Evolutionary conservation across 2,888 invertebrate genomes (phyloP), one percentile per base, ranked within the genome.

Genomic region (Cantharis rufa): DNA sequence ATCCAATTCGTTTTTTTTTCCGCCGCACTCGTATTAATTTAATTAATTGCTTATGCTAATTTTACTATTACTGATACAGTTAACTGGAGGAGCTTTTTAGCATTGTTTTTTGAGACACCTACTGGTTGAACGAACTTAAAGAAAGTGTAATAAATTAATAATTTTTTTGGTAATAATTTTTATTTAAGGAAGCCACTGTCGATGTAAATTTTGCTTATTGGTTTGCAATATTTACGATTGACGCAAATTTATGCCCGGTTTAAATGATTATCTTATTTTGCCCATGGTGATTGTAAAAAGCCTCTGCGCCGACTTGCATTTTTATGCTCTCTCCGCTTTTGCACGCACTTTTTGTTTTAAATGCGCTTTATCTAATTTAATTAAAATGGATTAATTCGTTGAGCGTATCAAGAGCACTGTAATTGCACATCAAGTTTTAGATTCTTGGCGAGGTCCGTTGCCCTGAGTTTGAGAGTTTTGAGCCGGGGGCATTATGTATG

Each of bases 371-470:
- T 77, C 72, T 71, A 74, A 77, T 77, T 71, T 71, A 69, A 71
- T 15, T 72, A 18, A 72, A 75, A 75, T 68, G 75, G 75, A 75
- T 78, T 68, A 75, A 77, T 70, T 77, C 61, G 24, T 78, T 63
- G 64, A 66, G 18, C 73, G 73, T 78, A 75, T 75, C 69, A 75
- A 73, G 75, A 78, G 72, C 75, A 72, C 70, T 76, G 68, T 78
- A 78, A 78, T 78, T 78, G 78, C 78, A 76, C 76, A 78, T 78
- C 78, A 70, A 78, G 75, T 75, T 76, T 76, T 72, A 76, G 74
- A 78, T 78, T 78, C 76, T 74, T 76, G 48, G 76, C 62, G 76
- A 78, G 78, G 78, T 78, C 78, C 76, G 74, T 75, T 75, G 79
- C 75, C 77, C 68, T 73, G 66, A 72, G 76, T 75, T 69, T 27